A percentile compares a stretch with the other conserved stretches of the same genome.
These are phyloP conservation scores for Azorinus chamasolen DNA, from an alignment of 2,888 invertebrate genomes.

Conservation along the genomic window DNA sequence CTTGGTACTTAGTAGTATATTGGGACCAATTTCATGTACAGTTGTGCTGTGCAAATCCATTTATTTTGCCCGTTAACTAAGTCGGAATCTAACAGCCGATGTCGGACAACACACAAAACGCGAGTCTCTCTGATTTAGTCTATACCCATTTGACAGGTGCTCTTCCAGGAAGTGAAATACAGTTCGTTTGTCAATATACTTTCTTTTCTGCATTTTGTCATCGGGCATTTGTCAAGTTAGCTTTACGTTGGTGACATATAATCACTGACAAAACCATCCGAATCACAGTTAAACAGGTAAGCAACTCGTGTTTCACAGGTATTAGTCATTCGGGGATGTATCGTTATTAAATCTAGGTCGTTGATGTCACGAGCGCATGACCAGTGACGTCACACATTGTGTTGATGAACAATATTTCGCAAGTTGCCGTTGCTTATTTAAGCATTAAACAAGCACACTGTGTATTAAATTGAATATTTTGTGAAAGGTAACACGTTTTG, in stretches of 20 bases:
- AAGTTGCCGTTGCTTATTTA: too few species aligned
- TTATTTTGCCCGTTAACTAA: too few species aligned
- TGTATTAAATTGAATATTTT: too few species aligned
- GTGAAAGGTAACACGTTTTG: too few species aligned
- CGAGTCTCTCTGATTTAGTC: neutral
- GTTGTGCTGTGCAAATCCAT: too few species aligned
- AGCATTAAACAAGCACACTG: too few species aligned
- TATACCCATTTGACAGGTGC: neutral
- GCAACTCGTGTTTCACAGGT: neutral
- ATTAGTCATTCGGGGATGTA: neutral
- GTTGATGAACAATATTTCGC: conserved; percentile 12
- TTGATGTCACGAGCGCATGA: conserved; percentile 79
- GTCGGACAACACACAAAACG: too few species aligned
- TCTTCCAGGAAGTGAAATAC: neutral
- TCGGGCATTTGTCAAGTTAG: neutral
- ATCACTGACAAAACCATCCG: too few species aligned
- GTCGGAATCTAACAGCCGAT: too few species aligned
- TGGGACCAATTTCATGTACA: too few species aligned
- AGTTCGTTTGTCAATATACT: neutral
- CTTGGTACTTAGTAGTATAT: too few species aligned
- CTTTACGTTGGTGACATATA: neutral
- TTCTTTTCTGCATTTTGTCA: neutral
- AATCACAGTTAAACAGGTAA: conserved; percentile 1
- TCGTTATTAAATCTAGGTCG: conserved; percentile 50
- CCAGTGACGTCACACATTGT: conserved; percentile 73